A percentile compares a stretch with the other conserved stretches of the same genome.
phyloP scores from a whole-genome alignment of 2,113 vertebrate genomes.

The Ammospiza nelsoni region DNA sequence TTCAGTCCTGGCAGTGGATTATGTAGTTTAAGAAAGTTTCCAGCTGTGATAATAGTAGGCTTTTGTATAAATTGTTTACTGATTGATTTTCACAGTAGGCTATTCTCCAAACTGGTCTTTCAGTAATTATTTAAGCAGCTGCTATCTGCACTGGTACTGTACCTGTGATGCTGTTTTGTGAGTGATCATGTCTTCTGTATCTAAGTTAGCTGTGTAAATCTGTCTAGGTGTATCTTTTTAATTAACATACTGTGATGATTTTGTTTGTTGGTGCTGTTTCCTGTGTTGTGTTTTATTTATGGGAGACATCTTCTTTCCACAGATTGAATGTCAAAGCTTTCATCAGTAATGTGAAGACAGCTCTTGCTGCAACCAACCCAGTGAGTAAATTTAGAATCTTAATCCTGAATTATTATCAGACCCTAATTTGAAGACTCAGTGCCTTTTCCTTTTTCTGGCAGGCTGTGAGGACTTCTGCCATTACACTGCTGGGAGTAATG shows the following conservation, averaged over 20 bases:
- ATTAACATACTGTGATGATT: background rate
- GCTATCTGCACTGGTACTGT: background rate
- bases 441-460: conserved; percentile 57
- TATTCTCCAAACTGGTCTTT: background rate
- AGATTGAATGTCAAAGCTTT: conserved; percentile 97
- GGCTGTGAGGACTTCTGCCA: conserved; percentile 92
- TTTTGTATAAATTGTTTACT: background rate
- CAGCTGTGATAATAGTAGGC: background rate
- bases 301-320: background rate
- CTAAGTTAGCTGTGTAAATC: background rate
- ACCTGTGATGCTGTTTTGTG: background rate
- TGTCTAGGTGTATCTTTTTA: background rate
- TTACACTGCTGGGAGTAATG: conserved; percentile 94
- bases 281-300: background rate
- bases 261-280: background rate
- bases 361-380: conserved; percentile 95
- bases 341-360: conserved; percentile 96
- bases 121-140: background rate
- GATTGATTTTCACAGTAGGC: background rate
- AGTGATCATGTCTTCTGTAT: background rate
- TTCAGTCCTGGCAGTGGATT: background rate
- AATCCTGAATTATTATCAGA: background rate
- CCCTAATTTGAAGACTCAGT: background rate
- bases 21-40: background rate
- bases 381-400: conserved; percentile 74